Evolutionary conservation across 2,113 vertebrate genomes (phyloP).

Genomic region (Brachyhypopomus occidentalis): DNA sequence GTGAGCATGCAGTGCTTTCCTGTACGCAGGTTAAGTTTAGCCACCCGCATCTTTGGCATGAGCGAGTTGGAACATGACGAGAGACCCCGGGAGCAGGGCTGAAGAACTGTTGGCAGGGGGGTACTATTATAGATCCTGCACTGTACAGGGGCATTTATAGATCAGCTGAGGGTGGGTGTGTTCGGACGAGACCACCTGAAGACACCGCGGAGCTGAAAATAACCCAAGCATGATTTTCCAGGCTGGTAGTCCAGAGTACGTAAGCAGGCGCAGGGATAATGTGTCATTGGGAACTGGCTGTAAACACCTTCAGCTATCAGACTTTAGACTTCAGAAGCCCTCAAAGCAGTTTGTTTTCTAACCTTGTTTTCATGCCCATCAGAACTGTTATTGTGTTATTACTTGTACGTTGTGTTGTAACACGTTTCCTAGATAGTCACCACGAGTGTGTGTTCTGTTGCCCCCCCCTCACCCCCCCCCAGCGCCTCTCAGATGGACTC

Average conservation of each 20-base stretch:
- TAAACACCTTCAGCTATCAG: background rate
- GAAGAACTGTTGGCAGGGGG: background rate
- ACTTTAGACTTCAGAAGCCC: background rate
- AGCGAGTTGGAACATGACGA: constrained; percentile 5
- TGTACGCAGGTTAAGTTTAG: constrained; percentile 27
- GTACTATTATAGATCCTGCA: constrained; percentile 42
- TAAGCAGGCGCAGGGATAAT: background rate
- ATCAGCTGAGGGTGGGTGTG: constrained; percentile 10
- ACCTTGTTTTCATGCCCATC: background rate
- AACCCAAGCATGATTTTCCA: background rate
- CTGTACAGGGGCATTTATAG: constrained; percentile 41
- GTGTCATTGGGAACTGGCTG: background rate
- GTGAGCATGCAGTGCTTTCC: constrained; percentile 2
- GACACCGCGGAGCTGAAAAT: background rate
- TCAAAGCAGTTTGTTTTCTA: background rate
- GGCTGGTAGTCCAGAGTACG: too few relatives aligned
- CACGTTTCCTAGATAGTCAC: background rate
- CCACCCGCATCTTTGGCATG: constrained; percentile 9
- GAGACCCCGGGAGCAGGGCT: constrained; percentile 1
- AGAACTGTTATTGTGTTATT: background rate
- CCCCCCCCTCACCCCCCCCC: background rate
- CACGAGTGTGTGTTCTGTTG: background rate
- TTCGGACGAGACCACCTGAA: background rate
- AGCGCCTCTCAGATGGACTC: constrained; percentile 83
- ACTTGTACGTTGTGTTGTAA: too few relatives aligned